Evolutionary conservation across 2,797 vertebrate species (phyloP).

Genomic region (Balearica regulorum): DNA sequence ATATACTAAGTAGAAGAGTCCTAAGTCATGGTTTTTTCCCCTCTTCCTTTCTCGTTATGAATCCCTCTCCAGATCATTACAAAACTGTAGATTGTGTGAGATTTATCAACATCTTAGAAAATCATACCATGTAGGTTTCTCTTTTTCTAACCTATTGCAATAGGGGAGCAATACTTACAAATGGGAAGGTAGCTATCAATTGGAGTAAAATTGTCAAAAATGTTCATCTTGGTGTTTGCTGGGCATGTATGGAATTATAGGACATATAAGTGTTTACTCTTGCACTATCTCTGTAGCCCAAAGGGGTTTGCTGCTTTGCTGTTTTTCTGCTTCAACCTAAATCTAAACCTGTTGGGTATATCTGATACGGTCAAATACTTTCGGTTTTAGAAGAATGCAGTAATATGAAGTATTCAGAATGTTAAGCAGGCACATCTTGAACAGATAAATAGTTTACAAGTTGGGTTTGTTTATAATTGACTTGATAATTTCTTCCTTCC

Average conservation of each 20-base stretch:
- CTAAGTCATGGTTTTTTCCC: rapidly evolving
- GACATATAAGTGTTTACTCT: not conserved
- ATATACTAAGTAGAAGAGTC: not conserved
- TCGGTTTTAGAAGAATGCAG: not conserved
- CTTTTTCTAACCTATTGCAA: not conserved
- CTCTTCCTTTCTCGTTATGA: not conserved
- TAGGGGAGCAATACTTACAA: not conserved
- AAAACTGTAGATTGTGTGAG: not conserved
- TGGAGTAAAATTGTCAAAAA: not conserved
- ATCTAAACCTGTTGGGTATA: not conserved
- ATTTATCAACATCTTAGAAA: not conserved
- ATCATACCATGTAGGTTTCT: not conserved
- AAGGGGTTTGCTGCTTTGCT: not conserved
- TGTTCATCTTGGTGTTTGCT: not conserved
- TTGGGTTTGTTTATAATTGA: not conserved
- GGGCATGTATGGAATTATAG: not conserved
- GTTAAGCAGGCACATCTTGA: not conserved
- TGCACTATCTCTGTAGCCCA: not conserved
- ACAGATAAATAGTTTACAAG: not conserved
- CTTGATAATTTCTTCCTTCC: not conserved
- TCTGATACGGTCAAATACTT: not conserved
- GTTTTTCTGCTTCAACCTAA: not conserved
- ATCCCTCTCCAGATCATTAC: too few species aligned
- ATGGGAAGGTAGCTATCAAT: not conserved
- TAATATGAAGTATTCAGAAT: not conserved